These are phyloP conservation scores for Echeneis naucrates DNA, from an alignment of 2,797 vertebrate species.

Conservation along the genomic window DNA sequence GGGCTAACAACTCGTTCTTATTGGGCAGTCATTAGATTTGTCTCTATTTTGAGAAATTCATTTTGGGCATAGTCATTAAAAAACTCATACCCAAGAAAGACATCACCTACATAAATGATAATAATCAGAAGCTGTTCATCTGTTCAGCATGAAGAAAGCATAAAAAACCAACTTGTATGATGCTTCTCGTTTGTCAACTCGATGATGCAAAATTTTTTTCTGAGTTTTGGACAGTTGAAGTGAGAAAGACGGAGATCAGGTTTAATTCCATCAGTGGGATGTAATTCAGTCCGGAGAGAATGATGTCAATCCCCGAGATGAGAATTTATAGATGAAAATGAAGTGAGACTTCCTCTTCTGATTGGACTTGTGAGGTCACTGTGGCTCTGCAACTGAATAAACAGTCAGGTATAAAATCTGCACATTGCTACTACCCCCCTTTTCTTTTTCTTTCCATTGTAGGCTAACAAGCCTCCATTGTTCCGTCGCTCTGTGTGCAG, in stretches of 20 bases:
- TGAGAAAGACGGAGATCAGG: not conserved
- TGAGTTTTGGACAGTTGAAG: not conserved
- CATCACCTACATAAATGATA: no score
- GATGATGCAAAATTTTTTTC: no score
- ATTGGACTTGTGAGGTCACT: conserved; percentile 9
- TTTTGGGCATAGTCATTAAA: no score
- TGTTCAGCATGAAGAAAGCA: no score
- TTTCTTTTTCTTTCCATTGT: conserved; percentile 24
- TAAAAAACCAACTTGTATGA: no score
- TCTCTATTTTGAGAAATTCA: no score
- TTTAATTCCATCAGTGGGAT: not conserved
- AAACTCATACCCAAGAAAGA: no score
- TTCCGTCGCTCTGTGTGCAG: conserved; percentile 55
- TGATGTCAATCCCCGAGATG: conserved; percentile 8
- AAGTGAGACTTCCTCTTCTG: conserved; percentile 9
- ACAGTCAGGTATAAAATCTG: not conserved
- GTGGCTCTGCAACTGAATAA: conserved; percentile 29
- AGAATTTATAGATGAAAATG: conserved; percentile 18
- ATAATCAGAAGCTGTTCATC: no score
- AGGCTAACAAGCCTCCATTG: conserved; percentile 53
- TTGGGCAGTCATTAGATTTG: not conserved
- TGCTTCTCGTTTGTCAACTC: not conserved
- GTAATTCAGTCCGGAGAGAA: conserved; percentile 3
- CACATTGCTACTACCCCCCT: not conserved
- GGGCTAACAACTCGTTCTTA: not conserved